Evolutionary conservation across 1,140 invertebrate species (phyloP).

Genomic region (Saccostrea cuccullata): DNA sequence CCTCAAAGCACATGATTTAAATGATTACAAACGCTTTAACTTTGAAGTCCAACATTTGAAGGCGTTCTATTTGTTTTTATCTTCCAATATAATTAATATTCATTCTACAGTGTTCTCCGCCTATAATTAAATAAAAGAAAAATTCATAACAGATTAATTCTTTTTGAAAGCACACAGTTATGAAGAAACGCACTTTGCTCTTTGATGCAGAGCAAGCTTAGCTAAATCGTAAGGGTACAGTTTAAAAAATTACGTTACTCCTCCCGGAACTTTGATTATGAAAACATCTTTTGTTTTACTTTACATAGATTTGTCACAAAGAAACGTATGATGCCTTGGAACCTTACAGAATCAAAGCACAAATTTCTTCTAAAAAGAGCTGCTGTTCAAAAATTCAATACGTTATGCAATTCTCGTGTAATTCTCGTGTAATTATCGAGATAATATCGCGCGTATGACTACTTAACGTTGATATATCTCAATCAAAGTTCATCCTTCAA

Average conservation of each 20-base stretch:
- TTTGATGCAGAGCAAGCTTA: not conserved
- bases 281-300: slow-evolving; percentile 23
- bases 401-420: slow-evolving; percentile 27
- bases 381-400: slow-evolving; percentile 25
- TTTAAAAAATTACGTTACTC: not conserved
- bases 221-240: not conserved
- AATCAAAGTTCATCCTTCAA: slow-evolving; percentile 5
- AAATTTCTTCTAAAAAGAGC: not conserved
- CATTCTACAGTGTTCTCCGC: not conserved
- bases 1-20: not conserved
- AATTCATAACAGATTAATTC: not conserved
- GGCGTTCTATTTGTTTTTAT: not conserved
- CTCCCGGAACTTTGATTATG: not conserved
- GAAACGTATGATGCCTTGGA: not conserved
- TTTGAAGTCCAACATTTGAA: slow-evolving; percentile 4
- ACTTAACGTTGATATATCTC: slow-evolving; percentile 15
- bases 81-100: slow-evolving; percentile 4
- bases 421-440: slow-evolving; percentile 27
- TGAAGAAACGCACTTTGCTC: not conserved
- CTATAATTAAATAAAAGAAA: slow-evolving; percentile 11
- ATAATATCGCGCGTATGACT: slow-evolving; percentile 9
- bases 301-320: not conserved
- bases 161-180: not conserved
- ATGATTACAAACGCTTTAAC: not conserved
- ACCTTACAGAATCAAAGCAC: not conserved